These are phyloP conservation scores for Psephotus haematonotus DNA, from an alignment of 2,113 vertebrate species.

Conservation along the genomic window DNA sequence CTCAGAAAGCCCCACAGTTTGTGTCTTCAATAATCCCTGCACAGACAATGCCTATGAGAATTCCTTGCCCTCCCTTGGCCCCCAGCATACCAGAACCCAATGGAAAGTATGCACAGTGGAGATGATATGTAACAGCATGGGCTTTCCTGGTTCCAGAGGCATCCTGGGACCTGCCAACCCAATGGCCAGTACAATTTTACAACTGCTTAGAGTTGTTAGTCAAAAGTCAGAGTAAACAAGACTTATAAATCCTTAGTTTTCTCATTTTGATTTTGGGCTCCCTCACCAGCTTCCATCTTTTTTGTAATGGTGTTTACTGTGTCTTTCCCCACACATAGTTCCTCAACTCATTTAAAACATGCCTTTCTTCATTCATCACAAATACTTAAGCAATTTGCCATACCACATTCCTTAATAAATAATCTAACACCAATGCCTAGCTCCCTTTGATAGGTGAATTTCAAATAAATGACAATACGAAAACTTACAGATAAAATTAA, in stretches of 20 bases:
- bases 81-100: neutral
- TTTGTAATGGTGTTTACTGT: neutral
- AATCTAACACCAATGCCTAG: neutral
- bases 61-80: fast-evolving
- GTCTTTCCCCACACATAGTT: neutral
- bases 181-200: neutral
- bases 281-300: neutral
- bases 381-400: neutral
- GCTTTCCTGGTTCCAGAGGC: neutral
- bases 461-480: neutral
- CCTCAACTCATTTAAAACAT: neutral
- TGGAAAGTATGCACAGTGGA: neutral
- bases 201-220: neutral
- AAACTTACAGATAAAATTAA: neutral
- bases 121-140: fast-evolving
- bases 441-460: neutral
- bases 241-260: neutral
- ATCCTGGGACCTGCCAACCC: neutral
- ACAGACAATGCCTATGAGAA: neutral
- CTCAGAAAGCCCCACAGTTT: neutral
- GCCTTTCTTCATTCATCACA: neutral
- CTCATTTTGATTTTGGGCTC: neutral
- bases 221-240: neutral
- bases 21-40: neutral
- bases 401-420: neutral